Evolutionary conservation across 2,888 invertebrate species (phyloP).

Genomic region (Scaptomyza tumidula): DNA sequence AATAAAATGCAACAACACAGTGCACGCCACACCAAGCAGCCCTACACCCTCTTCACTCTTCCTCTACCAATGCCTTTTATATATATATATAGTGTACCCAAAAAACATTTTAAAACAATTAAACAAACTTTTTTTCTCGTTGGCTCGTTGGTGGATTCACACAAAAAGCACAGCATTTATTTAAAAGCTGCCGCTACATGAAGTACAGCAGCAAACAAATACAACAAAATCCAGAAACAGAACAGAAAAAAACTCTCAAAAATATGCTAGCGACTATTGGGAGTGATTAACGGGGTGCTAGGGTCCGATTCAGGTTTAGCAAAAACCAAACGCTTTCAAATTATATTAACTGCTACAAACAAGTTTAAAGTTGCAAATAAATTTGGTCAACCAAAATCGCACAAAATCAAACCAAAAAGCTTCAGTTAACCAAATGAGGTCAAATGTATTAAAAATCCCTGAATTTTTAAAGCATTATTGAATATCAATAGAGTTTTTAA

Average conservation of each 20-base stretch:
- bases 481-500: constrained; percentile 28
- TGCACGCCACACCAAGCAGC: constrained; percentile 20
- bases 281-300: background rate
- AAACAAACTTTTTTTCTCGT: constrained; percentile 49
- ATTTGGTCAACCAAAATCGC: constrained; percentile 48
- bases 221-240: background rate
- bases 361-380: constrained; percentile 31
- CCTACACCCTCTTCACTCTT: background rate
- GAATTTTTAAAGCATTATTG: constrained; percentile 26
- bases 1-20: constrained; percentile 45
- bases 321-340: constrained; percentile 43
- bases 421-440: constrained; percentile 6
- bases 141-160: constrained; percentile 17
- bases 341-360: constrained; percentile 50
- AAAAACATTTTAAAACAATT: constrained; percentile 69
- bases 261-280: constrained; percentile 27
- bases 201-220: constrained; percentile 10
- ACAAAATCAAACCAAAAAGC: constrained; percentile 16
- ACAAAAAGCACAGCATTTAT: constrained; percentile 56
- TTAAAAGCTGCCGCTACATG: constrained; percentile 44
- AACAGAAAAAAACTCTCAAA: constrained; percentile 35
- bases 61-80: background rate
- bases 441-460: constrained; percentile 20
- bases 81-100: background rate
- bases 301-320: background rate